phyloP scores from a whole-genome alignment of 2,797 vertebrate species.

The Orientallactaga sibirica region DNA sequence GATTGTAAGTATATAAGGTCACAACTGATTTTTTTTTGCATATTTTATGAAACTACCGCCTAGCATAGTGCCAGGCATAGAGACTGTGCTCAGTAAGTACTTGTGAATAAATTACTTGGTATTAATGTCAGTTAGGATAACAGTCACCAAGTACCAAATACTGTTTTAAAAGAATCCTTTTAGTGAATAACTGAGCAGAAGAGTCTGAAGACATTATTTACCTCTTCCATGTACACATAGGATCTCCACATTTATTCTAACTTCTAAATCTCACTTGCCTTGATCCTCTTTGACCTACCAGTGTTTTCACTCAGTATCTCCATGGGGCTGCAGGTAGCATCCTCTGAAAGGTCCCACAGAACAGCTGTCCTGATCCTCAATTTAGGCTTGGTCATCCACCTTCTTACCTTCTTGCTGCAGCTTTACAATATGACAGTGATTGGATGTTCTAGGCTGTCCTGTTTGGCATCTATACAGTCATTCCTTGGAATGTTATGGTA shows the following conservation, averaged over 20 bases:
- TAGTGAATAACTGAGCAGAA: too few relatives aligned
- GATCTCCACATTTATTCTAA: background rate
- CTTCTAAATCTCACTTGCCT: background rate
- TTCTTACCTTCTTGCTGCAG: background rate
- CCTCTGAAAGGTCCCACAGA: background rate
- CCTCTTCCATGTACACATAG: too few relatives aligned
- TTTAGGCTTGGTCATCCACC: background rate
- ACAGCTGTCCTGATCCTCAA: background rate
- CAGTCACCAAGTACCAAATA: background rate
- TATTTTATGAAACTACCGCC: background rate
- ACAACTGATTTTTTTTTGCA: background rate
- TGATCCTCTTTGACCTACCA: background rate
- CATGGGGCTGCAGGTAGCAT: background rate
- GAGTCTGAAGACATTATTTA: too few relatives aligned
- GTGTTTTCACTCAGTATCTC: background rate
- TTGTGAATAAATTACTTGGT: constrained; percentile 37
- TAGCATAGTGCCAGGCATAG: background rate
- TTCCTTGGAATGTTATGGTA: background rate
- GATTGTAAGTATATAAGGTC: background rate
- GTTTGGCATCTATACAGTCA: background rate
- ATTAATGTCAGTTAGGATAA: background rate
- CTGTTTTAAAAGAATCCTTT: too few relatives aligned
- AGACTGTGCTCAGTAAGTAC: constrained; percentile 28
- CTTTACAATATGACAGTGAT: background rate
- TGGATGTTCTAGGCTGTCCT: background rate